Conservation (phyloP, 2,797 vertebrate species). For the Botia almorhae region DNA sequence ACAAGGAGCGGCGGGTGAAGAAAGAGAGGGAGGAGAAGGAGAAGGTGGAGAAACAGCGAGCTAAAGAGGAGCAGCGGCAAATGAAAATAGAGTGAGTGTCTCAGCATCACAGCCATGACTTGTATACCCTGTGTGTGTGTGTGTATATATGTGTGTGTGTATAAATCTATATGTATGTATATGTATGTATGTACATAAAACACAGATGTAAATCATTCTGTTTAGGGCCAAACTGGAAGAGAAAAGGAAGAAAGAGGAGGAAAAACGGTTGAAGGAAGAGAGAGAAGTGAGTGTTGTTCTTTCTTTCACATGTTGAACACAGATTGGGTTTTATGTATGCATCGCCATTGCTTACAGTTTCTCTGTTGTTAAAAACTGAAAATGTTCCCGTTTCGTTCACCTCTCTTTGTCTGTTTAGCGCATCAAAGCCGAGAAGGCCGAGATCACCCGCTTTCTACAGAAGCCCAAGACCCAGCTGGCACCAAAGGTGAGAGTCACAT, state of each 20-base stretch:
- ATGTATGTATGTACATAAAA: neutral
- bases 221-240: slow-evolving; percentile 93
- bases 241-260: slow-evolving; percentile 95
- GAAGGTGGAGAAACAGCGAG: slow-evolving; percentile 89
- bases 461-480: slow-evolving; percentile 90
- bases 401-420: slow-evolving; percentile 73
- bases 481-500: slow-evolving; percentile 85
- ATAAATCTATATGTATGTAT: no score
- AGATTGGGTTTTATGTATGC: no score
- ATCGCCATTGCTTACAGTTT: neutral
- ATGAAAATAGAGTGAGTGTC: slow-evolving; percentile 90
- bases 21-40: slow-evolving; percentile 91
- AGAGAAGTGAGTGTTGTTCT: slow-evolving; percentile 83
- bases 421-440: slow-evolving; percentile 92
- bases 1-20: slow-evolving; percentile 89
- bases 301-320: neutral
- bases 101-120: neutral
- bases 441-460: slow-evolving; percentile 95
- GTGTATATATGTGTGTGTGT: no score
- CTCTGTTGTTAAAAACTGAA: neutral
- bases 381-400: neutral
- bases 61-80: slow-evolving; percentile 90
- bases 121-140: neutral
- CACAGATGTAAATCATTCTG: slow-evolving; percentile 15
- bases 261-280: slow-evolving; percentile 92